phyloP scores from a whole-genome alignment of 2,797 vertebrate genomes.

The Peromyscus eremicus region DNA sequence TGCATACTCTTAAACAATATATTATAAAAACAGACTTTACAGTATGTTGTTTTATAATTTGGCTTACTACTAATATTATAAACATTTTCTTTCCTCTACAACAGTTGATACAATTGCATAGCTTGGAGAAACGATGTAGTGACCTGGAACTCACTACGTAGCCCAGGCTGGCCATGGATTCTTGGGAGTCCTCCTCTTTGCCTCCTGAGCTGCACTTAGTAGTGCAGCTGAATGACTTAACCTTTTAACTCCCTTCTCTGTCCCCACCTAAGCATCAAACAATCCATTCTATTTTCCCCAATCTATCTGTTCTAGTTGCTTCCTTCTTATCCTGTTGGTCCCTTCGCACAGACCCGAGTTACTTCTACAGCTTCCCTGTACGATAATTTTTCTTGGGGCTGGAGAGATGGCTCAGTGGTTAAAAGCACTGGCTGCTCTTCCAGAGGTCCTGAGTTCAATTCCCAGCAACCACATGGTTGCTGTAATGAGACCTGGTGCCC shows the following conservation, averaged over 20 bases:
- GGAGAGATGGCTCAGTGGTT: too few species aligned
- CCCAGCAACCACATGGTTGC: too few species aligned
- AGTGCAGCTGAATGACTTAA: too few species aligned
- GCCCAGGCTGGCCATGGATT: background rate
- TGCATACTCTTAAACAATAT: background rate
- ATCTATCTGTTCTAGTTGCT: background rate
- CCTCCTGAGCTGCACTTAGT: background rate
- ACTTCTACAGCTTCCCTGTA: background rate
- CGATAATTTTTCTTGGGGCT: background rate
- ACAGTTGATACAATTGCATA: constrained; percentile 1
- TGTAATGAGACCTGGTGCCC: too few species aligned
- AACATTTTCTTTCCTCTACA: constrained; percentile 9
- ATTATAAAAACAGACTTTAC: background rate
- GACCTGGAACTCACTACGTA: background rate
- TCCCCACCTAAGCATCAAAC: background rate
- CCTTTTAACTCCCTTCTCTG: background rate
- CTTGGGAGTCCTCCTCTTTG: background rate
- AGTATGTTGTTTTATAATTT: background rate
- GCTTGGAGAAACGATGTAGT: background rate
- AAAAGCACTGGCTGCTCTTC: too few species aligned
- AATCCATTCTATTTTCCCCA: background rate
- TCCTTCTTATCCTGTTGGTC: background rate
- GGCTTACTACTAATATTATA: background rate
- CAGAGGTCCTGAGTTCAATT: too few species aligned
- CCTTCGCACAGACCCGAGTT: background rate